phyloP scores from a whole-genome alignment of 2,888 invertebrate genomes.

The Chalcis sispes region DNA sequence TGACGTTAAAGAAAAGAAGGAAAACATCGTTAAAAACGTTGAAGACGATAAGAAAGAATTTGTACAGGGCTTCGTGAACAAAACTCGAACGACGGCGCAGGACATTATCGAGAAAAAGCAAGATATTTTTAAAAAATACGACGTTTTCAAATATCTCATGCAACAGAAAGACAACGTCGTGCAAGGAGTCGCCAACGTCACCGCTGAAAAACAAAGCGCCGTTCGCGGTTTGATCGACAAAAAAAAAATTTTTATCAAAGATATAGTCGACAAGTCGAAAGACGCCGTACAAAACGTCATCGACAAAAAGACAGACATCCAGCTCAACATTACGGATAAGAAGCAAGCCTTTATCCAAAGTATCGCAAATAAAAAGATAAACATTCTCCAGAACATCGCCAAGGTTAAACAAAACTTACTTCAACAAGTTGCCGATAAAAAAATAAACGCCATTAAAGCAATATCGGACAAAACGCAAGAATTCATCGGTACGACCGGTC shows the following conservation, averaged over 20 bases:
- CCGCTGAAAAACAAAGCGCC: background rate
- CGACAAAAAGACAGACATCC: background rate
- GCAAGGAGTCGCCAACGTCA: background rate
- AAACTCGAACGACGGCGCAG: background rate
- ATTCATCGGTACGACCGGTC: slow-evolving; percentile 11
- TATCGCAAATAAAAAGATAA: slow-evolving; percentile 2
- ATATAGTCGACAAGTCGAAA: slow-evolving; percentile 1
- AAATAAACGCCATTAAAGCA: background rate
- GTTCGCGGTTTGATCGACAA: background rate
- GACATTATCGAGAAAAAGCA: slow-evolving; percentile 3
- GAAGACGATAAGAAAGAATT: background rate
- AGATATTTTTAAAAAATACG: background rate
- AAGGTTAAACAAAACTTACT: background rate
- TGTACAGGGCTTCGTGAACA: background rate
- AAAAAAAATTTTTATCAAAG: background rate
- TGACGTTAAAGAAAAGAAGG: background rate
- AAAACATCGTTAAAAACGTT: background rate
- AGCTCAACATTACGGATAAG: background rate
- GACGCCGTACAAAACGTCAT: background rate
- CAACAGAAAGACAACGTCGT: slow-evolving; percentile 8
- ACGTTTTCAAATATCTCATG: background rate
- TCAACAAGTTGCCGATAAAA: background rate
- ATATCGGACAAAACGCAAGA: slow-evolving; percentile 13
- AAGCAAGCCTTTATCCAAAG: background rate
- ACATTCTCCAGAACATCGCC: background rate